Conservation (phyloP, 1,140 invertebrate species). For the Ooceraea biroi region DNA sequence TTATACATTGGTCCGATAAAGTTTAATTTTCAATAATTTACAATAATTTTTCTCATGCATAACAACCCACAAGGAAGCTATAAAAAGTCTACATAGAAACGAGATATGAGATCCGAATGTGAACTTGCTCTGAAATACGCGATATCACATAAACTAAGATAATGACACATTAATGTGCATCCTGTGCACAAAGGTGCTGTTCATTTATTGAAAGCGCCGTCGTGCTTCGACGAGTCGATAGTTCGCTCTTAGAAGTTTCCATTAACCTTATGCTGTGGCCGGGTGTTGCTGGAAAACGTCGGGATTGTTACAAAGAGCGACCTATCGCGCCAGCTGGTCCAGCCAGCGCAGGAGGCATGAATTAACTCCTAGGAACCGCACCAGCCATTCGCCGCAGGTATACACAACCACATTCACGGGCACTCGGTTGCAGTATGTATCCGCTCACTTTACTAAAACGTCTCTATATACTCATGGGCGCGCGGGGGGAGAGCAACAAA, state of each 20-base stretch:
- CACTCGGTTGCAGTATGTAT: conserved; percentile 21
- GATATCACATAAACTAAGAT: conserved; percentile 34
- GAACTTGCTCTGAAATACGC: conserved; percentile 14
- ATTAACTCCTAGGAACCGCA: conserved; percentile 57
- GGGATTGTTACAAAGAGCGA: conserved; percentile 64
- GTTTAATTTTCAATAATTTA: conserved; percentile 12
- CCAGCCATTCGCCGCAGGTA: conserved; percentile 63
- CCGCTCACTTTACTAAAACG: conserved; percentile 37
- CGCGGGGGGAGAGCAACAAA: conserved; percentile 17
- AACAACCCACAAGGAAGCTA: background rate
- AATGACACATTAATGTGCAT: conserved; percentile 46
- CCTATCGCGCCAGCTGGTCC: conserved; percentile 69
- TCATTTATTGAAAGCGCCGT: conserved; percentile 59
- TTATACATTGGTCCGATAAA: background rate
- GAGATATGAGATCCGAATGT: conserved; percentile 21
- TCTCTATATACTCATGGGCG: background rate
- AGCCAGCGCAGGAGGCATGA: conserved; percentile 54
- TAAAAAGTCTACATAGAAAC: background rate
- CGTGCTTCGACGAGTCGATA: conserved; percentile 60
- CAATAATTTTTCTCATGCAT: background rate
- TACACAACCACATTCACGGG: background rate
- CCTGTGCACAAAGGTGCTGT: conserved; percentile 27
- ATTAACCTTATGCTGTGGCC: conserved; percentile 67
- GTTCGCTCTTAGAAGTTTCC: conserved; percentile 65
- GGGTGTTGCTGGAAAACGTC: conserved; percentile 63